Evolutionary conservation across 2,113 vertebrate genomes (phyloP), one percentile per base, ranked within the genome.

Genomic region (Ammodytes marinus): DNA sequence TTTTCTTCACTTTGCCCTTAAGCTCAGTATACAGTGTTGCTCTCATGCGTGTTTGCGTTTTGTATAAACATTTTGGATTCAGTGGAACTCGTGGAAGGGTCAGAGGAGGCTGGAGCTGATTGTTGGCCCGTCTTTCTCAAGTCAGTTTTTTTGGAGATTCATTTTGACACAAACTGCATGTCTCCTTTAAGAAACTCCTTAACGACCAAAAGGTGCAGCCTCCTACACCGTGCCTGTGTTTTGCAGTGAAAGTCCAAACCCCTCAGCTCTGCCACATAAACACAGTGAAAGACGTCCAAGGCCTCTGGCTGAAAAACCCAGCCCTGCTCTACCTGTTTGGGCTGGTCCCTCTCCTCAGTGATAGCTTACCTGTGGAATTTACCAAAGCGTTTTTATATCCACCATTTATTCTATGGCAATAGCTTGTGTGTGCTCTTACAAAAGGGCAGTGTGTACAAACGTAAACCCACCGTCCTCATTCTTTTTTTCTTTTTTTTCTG

Each of bases 321-420:
- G 93, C 93, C 92, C 94, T 89, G 78, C 78, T 79, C 63, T 93
- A 83, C 97, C 1, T 97, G 97, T 96, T 12, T 89, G 89, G 94
- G 94, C 97, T 93, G 93, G 96, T 94, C 2, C 84, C 76, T 67
- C 0, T 0, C 82, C 85, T 27, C 90, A 88, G 87, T 95, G 95
- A 96, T 95, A 92, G 92, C 95, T 95, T 95, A 94, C 91, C 92
- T 95, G 89, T 94, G 95, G 95, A 96, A 97, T 97, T 96, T 89
- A 93, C 90, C 91, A 93, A 86, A 87, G 93, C 91, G 92, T 91
- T 92, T 93, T 91, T 87, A 89, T 89, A 89, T 91, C 89, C 88
- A 27, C 79, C 90, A 90, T 92, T 93, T 88, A 92, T 92, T 84
- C 86, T 13, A 14, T 15, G 66, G 73, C 86, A 85, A 74, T 92